These are phyloP conservation scores for Quadroppia sp. DNA, from an alignment of 2,888 invertebrate species.

Conservation along the genomic window DNA sequence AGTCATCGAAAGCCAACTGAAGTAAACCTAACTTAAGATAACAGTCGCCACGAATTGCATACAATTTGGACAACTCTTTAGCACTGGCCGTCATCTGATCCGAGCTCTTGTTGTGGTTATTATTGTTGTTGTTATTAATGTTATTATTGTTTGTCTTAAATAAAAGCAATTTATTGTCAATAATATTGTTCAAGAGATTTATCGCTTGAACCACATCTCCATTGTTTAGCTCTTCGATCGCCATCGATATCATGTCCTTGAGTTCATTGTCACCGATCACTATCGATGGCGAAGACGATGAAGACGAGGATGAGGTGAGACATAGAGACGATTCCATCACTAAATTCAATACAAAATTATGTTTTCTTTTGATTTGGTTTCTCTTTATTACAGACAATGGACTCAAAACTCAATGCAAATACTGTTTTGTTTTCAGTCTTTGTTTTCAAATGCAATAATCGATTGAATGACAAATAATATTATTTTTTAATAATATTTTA, in stretches of 20 bases:
- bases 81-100: slow-evolving; percentile 8
- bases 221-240: slow-evolving; percentile 15
- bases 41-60: slow-evolving; percentile 19
- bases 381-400: background rate
- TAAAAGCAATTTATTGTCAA: slow-evolving; percentile 1
- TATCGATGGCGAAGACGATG: slow-evolving; percentile 30
- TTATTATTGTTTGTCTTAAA: slow-evolving; percentile 12
- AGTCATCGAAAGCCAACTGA: slow-evolving; percentile 38
- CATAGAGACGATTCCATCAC: background rate
- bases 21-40: slow-evolving; percentile 31
- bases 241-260: background rate
- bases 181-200: background rate
- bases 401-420: too few relatives aligned
- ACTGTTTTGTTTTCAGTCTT: too few relatives aligned
- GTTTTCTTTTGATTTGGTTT: background rate
- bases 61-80: slow-evolving; percentile 34
- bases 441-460: too few relatives aligned
- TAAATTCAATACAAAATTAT: background rate
- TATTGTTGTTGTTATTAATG: background rate
- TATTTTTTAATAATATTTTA: too few relatives aligned
- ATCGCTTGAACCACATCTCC: slow-evolving; percentile 17
- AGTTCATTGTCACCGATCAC: background rate
- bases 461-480: too few relatives aligned
- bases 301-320: slow-evolving; percentile 15
- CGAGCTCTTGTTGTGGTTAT: background rate